A percentile compares a stretch with the other conserved stretches of the same genome.
Conservation (phyloP, 2,113 vertebrate genomes). For the Pelusios castaneus region DNA sequence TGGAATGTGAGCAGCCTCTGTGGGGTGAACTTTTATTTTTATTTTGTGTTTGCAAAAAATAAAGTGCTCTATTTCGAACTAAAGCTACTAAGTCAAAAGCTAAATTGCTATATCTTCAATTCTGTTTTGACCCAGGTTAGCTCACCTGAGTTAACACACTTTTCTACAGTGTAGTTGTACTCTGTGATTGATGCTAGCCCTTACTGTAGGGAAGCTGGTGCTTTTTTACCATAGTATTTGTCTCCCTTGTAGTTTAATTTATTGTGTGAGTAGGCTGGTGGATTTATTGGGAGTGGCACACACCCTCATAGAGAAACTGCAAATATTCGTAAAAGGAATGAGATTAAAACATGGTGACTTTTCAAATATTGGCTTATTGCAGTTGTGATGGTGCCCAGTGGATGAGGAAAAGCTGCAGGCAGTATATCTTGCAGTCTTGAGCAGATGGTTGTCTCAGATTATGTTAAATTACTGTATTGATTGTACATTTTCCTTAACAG, state of each 20-base stretch:
- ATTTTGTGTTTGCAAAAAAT: background rate
- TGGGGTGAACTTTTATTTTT: too few relatives aligned
- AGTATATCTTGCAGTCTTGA: background rate
- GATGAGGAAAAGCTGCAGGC: too few relatives aligned
- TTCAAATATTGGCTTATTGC: background rate
- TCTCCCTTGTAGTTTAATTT: background rate
- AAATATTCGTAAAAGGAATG: background rate
- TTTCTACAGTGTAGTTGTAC: background rate
- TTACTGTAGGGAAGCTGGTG: fast-evolving
- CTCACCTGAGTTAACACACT: background rate
- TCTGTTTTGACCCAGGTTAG: background rate
- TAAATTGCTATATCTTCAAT: background rate
- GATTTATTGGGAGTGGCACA: background rate
- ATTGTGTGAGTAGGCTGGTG: background rate
- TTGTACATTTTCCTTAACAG: background rate
- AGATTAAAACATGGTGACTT: background rate
- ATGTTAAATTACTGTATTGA: background rate
- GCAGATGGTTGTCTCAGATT: background rate
- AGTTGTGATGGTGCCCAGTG: background rate
- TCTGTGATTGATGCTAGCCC: background rate
- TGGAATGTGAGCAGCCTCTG: too few relatives aligned
- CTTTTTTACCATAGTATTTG: background rate
- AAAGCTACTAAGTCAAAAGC: background rate
- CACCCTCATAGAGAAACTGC: conserved; percentile 12
- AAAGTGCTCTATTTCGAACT: background rate